phyloP scores from a whole-genome alignment of 2,113 vertebrate genomes.

The Malurus melanocephalus region DNA sequence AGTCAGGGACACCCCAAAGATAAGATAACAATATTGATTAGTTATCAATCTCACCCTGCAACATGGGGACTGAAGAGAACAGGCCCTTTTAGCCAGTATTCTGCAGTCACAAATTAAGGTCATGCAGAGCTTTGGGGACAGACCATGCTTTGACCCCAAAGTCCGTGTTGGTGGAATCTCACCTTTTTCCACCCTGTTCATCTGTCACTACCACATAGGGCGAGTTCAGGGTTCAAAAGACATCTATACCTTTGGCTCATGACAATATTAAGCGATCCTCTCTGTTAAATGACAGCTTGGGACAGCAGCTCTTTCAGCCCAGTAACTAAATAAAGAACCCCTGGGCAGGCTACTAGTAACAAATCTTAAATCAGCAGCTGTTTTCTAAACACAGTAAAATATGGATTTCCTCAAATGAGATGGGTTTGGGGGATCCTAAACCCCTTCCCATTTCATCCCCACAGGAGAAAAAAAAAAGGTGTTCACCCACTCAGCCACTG shows the following conservation, averaged over 20 bases:
- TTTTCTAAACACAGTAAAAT: not conserved
- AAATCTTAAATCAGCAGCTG: not conserved
- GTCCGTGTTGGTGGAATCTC: not conserved
- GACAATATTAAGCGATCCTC: not conserved
- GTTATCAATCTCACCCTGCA: not conserved
- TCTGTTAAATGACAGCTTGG: not conserved
- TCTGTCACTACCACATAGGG: not conserved
- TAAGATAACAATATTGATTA: not conserved
- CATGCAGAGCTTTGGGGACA: not conserved
- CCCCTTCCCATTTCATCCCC: not conserved
- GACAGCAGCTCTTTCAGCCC: not conserved
- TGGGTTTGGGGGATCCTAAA: not conserved
- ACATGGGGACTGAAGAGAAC: not conserved
- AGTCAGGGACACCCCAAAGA: not conserved
- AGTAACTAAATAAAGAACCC: conserved; percentile 17
- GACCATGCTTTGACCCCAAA: not conserved
- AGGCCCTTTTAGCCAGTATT: not conserved
- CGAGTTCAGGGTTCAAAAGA: conserved; percentile 5
- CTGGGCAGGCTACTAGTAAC: not conserved
- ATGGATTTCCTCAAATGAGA: not conserved
- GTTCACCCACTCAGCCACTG: not conserved
- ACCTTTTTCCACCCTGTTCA: not conserved
- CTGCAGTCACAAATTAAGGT: not conserved
- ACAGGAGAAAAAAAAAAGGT: not conserved
- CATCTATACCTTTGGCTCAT: not conserved